Percentiles rank a stretch among this genome's conserved stretches.
Evolutionary conservation across 2,888 invertebrate species (phyloP).

Genomic region (Perizoma affinitatum): DNA sequence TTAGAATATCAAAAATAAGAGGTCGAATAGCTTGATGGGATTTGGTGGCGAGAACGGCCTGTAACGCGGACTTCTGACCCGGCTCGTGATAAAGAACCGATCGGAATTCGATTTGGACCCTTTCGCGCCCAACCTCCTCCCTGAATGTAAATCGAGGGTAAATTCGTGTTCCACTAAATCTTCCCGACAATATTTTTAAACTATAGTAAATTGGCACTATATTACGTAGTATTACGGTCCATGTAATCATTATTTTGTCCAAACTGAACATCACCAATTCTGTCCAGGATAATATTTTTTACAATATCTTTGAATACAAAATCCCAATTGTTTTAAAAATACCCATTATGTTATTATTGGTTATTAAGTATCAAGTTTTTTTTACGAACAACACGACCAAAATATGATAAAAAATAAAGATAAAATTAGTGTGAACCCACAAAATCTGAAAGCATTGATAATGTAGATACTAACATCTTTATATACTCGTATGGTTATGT

Average conservation of each 20-base stretch:
- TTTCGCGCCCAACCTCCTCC: slow-evolving; percentile 65
- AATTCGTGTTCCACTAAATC: slow-evolving; percentile 64
- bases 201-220: slow-evolving; percentile 58
- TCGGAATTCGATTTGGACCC: slow-evolving; percentile 79
- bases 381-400: no score
- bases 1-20: neutral
- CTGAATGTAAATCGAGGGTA: slow-evolving; percentile 76
- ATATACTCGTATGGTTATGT: no score
- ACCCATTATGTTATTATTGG: no score
- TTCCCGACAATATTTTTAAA: slow-evolving; percentile 63
- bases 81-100: slow-evolving; percentile 66
- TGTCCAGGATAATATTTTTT: no score
- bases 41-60: slow-evolving; percentile 38
- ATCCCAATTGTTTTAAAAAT: no score
- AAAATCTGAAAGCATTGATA: no score
- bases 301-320: no score
- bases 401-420: no score
- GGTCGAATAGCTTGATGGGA: slow-evolving; percentile 15
- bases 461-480: no score
- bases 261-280: neutral
- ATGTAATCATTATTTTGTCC: slow-evolving; percentile 7
- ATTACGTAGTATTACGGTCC: slow-evolving; percentile 43
- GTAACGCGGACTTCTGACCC: slow-evolving; percentile 57
- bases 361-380: no score
- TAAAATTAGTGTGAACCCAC: no score